Base-by-base conservation (phyloP, 2,113 vertebrate species). In the Thoracochromis brauschi region DNA sequence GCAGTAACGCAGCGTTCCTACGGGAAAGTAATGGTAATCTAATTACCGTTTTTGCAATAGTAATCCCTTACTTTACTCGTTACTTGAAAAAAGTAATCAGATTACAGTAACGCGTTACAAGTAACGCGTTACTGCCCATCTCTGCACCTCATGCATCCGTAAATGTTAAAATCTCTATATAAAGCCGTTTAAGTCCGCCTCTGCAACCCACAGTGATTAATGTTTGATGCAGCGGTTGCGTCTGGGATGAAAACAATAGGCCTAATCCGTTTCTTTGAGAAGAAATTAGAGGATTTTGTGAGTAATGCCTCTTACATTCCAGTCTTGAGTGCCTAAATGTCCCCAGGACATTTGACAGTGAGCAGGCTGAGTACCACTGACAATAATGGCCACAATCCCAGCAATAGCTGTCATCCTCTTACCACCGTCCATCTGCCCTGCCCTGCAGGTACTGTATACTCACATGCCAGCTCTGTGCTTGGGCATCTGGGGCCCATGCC, bases 401-500 rank as follows among this genome's bases (percentile, higher is more conserved):
- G 91, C 88, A 68, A 86, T 87, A 91, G 85, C 88, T 87, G 88
- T 94, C 93, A 85, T 92, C 92, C 79, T 90, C 92, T 92, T 87
- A 90, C 85, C 83, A 38, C 57, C 26, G 9, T 92, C 94, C 95
- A 95, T 95, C 95, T 95, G 94, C 88, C 87, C 54, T 10, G 73
- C 94, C 3, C 95, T 38, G 89, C 88, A 92, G 92, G 94, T 91
- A 8, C 80, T 79, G 80, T 90, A 29, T 91, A 84, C 82, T 91
- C 84, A 7, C n/a, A 65, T 89, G 95, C 92, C 92, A 94, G 86
- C 58, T 90, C 84, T 60, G 82, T 82, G 81, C 87, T 89, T 38
- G 89, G 92, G 71, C 80, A 89, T 92, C 65, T 84, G 83, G 79
- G 89, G 86, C 29, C 65, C 87, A 84, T 87, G 93, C 87, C 88